Base-by-base conservation (phyloP, 2,888 invertebrate species). In the Meiosimyza decipiens region DNA sequence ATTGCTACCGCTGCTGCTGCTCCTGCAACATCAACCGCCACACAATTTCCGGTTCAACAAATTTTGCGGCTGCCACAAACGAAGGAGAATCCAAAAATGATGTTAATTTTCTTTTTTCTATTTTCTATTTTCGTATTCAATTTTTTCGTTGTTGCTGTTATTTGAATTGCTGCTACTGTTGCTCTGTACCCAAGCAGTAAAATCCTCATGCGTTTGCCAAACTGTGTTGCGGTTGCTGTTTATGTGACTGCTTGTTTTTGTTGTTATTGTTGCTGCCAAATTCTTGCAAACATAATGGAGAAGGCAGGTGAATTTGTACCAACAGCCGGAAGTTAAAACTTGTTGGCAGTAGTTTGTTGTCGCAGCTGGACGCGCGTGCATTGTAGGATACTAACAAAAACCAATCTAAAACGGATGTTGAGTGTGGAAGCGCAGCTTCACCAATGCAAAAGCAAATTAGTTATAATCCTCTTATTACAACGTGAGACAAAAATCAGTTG, bases 11-110 rank as follows among this genome's bases (percentile, higher is more conserved):
- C 11, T 73, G 67, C 47, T 7, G 52, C 70, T 54, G 12, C 47
- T 7, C 47, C 70, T 54, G 28, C 28, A 54, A 55, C 33, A 22
- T 60, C 60, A 52, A 49, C 40, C 40, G n/a, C 40, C 63, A 55
- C 33, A 59, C 65, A 65, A 71, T 71, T 71, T 71, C 71, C 65
- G 71, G 50, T 50, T 51, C 64, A 71, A 59, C 71, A 71, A 59
- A 65, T 59, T 71, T 59, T 71, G 71, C 51, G 71, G 71, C 52
- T 50, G 55, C 18, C 13, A 63, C 33, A 65, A 28, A 51, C 65
- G 71, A 65, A 50, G 55, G 64, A 55, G 55, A 28, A 60, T 22
- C 54, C 33, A 33, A 55, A 55, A 40, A 40, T 40, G 6, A 40
- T 55, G 16, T 18, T 55, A 6, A 40, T 40, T 7, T 40, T 40